A percentile compares a stretch with the other conserved stretches of the same genome.
These are phyloP conservation scores for Apodemia hepburni DNA, from an alignment of 2,888 invertebrate genomes.

Conservation along the genomic window DNA sequence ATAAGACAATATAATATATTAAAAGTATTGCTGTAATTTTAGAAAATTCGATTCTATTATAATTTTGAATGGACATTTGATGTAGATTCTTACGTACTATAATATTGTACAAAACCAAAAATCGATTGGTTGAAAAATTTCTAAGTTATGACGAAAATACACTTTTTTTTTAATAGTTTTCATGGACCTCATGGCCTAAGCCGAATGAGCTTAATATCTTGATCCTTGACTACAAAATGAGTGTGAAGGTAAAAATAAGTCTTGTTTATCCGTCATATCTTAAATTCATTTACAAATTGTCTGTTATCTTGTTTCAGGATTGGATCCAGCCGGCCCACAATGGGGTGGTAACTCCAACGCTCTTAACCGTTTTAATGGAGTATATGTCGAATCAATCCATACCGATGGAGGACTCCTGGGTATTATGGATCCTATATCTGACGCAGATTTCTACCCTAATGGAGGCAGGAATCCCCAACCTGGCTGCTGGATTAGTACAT, in stretches of 20 bases:
- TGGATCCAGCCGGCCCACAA: conserved; percentile 49
- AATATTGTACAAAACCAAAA: too few species aligned
- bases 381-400: conserved; percentile 43
- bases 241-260: too few species aligned
- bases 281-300: too few species aligned
- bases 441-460: conserved; percentile 45
- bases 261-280: too few species aligned
- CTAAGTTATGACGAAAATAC: too few species aligned
- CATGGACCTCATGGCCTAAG: too few species aligned
- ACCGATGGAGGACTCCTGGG: conserved; percentile 42
- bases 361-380: conserved; percentile 36
- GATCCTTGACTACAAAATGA: too few species aligned
- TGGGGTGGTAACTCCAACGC: conserved; percentile 40
- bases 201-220: not conserved
- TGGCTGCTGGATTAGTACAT: conserved; percentile 38
- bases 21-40: not conserved
- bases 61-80: too few species aligned
- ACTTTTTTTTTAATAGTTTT: too few species aligned
- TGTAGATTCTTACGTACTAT: too few species aligned
- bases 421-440: conserved; percentile 38
- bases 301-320: conserved; percentile 32
- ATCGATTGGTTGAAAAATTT: too few species aligned
- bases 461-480: conserved; percentile 42
- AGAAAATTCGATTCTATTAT: too few species aligned
- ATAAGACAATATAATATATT: not conserved